A percentile compares a stretch with the other conserved stretches of the same genome.
These are phyloP conservation scores for Sinotaia quadrata DNA, from an alignment of 2,888 invertebrate genomes.

Conservation along the genomic window DNA sequence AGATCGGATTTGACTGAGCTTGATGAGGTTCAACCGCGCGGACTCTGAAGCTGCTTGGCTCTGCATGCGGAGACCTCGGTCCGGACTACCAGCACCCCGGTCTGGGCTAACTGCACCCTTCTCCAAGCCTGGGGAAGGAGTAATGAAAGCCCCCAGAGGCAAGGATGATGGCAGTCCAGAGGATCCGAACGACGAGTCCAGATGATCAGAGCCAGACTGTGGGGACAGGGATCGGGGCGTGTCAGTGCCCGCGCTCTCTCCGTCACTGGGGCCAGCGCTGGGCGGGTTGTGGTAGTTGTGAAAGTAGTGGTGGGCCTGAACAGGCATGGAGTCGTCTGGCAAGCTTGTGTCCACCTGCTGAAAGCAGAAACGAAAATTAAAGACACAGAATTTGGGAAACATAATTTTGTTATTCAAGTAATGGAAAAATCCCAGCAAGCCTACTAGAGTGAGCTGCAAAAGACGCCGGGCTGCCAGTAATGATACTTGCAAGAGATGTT, in stretches of 20 bases:
- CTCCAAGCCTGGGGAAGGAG: slow-evolving; percentile 8
- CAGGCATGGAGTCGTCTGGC: not conserved
- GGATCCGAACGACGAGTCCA: slow-evolving; percentile 25
- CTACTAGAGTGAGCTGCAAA: no score
- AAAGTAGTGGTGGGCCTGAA: not conserved
- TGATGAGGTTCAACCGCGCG: slow-evolving; percentile 42
- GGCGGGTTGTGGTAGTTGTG: not conserved
- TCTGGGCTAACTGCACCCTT: slow-evolving; percentile 3
- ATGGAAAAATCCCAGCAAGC: no score
- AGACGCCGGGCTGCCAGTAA: no score
- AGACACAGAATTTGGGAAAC: no score
- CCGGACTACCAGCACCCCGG: not conserved
- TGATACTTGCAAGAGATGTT: no score
- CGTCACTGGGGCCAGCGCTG: slow-evolving; percentile 22
- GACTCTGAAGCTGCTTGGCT: slow-evolving; percentile 4
- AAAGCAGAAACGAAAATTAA: no score
- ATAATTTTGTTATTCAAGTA: no score
- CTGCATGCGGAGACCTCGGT: slow-evolving; percentile 3
- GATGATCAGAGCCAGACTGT: slow-evolving; percentile 9
- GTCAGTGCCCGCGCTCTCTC: slow-evolving; percentile 23
- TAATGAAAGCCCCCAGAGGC: slow-evolving; percentile 14
- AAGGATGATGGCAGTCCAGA: slow-evolving; percentile 8
- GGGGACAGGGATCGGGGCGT: slow-evolving; percentile 30
- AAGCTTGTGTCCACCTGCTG: not conserved
- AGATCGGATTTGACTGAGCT: slow-evolving; percentile 59